Conservation (phyloP, 35 echinoderm and acorn worm species). For the Eucidaris tribuloides region DNA sequence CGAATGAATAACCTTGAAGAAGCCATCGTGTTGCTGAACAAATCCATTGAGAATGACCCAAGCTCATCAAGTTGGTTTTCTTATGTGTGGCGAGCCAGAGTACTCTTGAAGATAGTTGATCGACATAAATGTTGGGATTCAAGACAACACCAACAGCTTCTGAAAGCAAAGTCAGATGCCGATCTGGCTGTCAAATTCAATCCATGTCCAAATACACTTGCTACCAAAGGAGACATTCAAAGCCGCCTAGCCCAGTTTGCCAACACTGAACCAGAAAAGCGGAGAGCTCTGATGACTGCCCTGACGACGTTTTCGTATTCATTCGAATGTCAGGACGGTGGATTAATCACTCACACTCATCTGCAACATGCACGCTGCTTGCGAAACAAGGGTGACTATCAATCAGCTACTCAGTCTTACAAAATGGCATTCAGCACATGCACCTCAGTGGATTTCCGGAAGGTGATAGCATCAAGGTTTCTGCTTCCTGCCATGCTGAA, state of each 20-base stretch:
- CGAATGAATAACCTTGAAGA: not conserved
- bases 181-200: not conserved
- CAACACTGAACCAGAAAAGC: not conserved
- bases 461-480: not conserved
- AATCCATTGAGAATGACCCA: not conserved
- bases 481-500: not conserved
- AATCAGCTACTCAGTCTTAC: slow-evolving; percentile 8
- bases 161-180: not conserved
- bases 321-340: not conserved
- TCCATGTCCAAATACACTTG: not conserved
- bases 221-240: not conserved
- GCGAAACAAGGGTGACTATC: not conserved
- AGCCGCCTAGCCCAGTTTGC: not conserved
- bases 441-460: not conserved
- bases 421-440: slow-evolving; percentile 9
- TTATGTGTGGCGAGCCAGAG: not conserved
- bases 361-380: not conserved
- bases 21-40: not conserved
- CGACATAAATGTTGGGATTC: too few relatives aligned
- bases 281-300: not conserved
- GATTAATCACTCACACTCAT: not conserved
- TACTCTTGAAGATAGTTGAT: not conserved
- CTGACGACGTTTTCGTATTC: not conserved
- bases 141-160: too few relatives aligned
- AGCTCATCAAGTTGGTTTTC: not conserved